phyloP scores from a whole-genome alignment of 2,888 invertebrate genomes.

The Philereme vetulata region DNA sequence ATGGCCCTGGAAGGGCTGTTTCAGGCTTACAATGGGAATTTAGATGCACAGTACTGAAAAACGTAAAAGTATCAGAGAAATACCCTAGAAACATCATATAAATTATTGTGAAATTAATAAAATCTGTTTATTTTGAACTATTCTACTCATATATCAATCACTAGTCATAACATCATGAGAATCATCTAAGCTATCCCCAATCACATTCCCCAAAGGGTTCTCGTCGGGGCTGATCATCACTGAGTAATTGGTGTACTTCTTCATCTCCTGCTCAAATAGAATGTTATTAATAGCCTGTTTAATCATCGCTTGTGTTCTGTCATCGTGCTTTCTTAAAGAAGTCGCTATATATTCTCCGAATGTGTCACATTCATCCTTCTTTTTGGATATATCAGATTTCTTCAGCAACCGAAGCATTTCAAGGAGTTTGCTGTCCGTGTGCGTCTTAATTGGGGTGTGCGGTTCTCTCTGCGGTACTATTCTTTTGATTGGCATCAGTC shows the following conservation, averaged over 20 bases:
- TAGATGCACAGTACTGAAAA: too few species aligned
- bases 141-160: constrained; percentile 8
- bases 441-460: constrained; percentile 14
- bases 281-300: constrained; percentile 79
- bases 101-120: too few species aligned
- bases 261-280: constrained; percentile 77
- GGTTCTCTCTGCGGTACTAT: constrained; percentile 32
- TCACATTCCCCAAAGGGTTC: constrained; percentile 19
- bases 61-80: too few species aligned
- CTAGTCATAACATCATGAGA: constrained; percentile 7
- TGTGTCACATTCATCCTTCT: constrained; percentile 75
- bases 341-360: constrained; percentile 77
- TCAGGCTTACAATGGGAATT: too few species aligned
- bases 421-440: constrained; percentile 49
- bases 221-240: constrained; percentile 10
- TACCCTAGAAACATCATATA: too few species aligned
- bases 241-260: constrained; percentile 53
- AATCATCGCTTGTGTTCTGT: constrained; percentile 73
- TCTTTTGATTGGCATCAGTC: constrained; percentile 30
- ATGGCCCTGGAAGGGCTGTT: too few species aligned
- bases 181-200: constrained; percentile 10
- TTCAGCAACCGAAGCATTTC: constrained; percentile 56
- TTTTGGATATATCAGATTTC: constrained; percentile 53
- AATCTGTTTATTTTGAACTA: too few species aligned
- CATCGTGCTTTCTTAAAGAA: constrained; percentile 73